These are phyloP conservation scores for Mesochorus sp. DNA, from an alignment of 2,888 invertebrate genomes.

Conservation along the genomic window DNA sequence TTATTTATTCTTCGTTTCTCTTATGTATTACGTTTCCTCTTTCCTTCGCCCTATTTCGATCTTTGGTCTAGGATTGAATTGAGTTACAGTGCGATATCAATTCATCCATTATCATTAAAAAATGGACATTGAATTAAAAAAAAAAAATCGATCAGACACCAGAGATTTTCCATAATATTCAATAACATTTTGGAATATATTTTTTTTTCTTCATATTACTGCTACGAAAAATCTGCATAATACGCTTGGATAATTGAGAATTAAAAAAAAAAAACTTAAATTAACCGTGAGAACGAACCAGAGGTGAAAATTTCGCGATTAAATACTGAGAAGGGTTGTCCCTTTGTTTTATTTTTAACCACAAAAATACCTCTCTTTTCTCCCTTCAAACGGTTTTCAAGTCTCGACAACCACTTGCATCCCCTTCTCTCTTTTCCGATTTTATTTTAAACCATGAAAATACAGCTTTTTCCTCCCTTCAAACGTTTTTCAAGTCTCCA, in stretches of 20 bases:
- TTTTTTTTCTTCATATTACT: too few species aligned
- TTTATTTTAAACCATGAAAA: too few species aligned
- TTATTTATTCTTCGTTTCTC: conserved; percentile 5
- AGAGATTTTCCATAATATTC: too few species aligned
- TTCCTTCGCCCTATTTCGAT: background rate
- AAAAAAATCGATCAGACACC: too few species aligned
- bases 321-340: conserved; percentile 20
- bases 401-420: conserved; percentile 25
- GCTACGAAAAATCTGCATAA: too few species aligned
- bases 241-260: too few species aligned
- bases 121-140: too few species aligned
- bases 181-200: too few species aligned
- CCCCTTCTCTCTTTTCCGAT: conserved; percentile 15
- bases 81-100: conserved; percentile 31
- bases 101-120: too few species aligned
- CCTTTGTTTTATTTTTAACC: conserved; percentile 65
- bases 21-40: background rate
- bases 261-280: background rate
- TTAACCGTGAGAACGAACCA: too few species aligned
- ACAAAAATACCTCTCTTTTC: conserved; percentile 64
- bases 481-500: too few species aligned
- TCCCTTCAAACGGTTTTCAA: conserved; percentile 53
- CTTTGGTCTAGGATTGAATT: background rate
- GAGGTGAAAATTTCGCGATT: background rate
- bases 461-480: too few species aligned